Conservation (phyloP, 2,113 vertebrate genomes). For the Onychostoma macrolepis region DNA sequence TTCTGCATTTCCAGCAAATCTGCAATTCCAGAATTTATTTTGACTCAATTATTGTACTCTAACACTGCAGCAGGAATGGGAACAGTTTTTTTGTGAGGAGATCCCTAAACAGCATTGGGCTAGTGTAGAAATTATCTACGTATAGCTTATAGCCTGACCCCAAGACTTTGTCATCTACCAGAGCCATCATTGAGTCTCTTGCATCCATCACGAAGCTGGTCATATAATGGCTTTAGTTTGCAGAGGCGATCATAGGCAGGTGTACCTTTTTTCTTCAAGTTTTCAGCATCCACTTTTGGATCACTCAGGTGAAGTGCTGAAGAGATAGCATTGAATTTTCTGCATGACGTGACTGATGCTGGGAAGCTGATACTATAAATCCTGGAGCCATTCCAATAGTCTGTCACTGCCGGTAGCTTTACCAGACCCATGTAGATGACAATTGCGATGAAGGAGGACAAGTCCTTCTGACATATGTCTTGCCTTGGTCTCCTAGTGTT, state of each 20-base stretch:
- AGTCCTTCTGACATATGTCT: neutral
- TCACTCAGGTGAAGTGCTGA: slow-evolving; percentile 38
- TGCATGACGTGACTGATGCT: slow-evolving; percentile 12
- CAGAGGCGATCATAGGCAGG: slow-evolving; percentile 44
- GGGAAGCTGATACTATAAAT: slow-evolving; percentile 27
- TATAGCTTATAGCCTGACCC: neutral
- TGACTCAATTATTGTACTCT: neutral
- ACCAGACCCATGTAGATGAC: neutral
- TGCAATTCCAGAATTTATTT: neutral
- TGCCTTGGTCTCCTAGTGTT: neutral
- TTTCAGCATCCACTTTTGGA: slow-evolving; percentile 31
- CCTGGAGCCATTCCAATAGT: slow-evolving; percentile 7
- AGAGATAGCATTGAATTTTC: slow-evolving; percentile 12
- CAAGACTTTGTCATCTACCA: neutral
- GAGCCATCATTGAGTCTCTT: neutral
- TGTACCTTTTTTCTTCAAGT: slow-evolving; percentile 60
- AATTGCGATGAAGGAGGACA: neutral
- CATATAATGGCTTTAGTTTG: neutral
- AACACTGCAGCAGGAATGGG: neutral
- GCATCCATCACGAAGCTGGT: neutral
- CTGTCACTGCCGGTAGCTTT: neutral
- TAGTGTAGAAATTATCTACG: neutral
- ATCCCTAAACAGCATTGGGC: neutral
- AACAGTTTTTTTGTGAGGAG: neutral
- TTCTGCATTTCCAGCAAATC: neutral